Evolutionary conservation across 2,888 invertebrate species (phyloP).

Genomic region (Mechanitis mazaeus): DNA sequence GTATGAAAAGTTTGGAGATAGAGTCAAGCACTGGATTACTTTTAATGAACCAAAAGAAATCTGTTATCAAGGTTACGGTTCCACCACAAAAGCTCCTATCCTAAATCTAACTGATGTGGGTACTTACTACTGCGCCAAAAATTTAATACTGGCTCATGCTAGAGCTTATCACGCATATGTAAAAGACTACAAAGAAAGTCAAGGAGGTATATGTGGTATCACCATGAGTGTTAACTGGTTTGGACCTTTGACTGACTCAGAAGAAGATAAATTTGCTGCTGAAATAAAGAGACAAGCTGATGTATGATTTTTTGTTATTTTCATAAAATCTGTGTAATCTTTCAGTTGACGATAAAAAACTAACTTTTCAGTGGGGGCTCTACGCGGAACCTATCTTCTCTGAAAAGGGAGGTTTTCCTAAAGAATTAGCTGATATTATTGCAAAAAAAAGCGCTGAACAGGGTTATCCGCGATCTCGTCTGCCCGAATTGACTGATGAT

Average conservation of each 20-base stretch:
- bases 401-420: slow-evolving; percentile 71
- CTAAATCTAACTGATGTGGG: slow-evolving; percentile 60
- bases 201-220: slow-evolving; percentile 43
- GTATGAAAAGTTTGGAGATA: slow-evolving; percentile 63
- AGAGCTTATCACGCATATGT: slow-evolving; percentile 58
- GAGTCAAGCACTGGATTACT: slow-evolving; percentile 75
- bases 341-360: background rate
- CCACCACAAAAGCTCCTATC: slow-evolving; percentile 43
- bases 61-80: slow-evolving; percentile 64
- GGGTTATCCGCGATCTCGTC: slow-evolving; percentile 40
- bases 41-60: slow-evolving; percentile 74
- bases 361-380: slow-evolving; percentile 53
- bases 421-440: slow-evolving; percentile 58
- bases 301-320: slow-evolving; percentile 28
- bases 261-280: slow-evolving; percentile 51
- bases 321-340: background rate
- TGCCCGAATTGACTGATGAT: slow-evolving; percentile 43
- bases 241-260: slow-evolving; percentile 50
- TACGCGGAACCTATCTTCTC: slow-evolving; percentile 71
- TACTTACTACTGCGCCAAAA: slow-evolving; percentile 72
- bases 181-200: slow-evolving; percentile 45
- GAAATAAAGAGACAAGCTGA: slow-evolving; percentile 39
- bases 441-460: slow-evolving; percentile 49
- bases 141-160: slow-evolving; percentile 73
- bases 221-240: slow-evolving; percentile 40